Base-by-base conservation (phyloP, 2,888 invertebrate genomes). In the Leptinotarsa juncta region DNA sequence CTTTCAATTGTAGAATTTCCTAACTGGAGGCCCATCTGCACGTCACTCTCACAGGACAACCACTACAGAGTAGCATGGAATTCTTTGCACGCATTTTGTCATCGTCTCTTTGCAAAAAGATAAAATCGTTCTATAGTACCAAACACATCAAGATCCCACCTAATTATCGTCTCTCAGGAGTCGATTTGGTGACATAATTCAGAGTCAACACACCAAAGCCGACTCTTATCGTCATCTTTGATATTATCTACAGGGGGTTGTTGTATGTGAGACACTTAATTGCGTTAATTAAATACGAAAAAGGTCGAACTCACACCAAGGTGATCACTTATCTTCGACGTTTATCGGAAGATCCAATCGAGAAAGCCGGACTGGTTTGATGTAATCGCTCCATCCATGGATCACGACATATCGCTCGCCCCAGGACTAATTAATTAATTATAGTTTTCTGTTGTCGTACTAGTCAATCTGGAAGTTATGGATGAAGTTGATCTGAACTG, bases 201-300 rank as follows among this genome's bases (percentile, higher is more conserved):
- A 85, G 81, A 78, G 77, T 79, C 80, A 71, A 62, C 16, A 62
- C 62, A 62, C 62, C 70, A 77, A 76, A 76, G 78, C 81, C 82
- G 79, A 74, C 77, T 83, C 82, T 84, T 85, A 85, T 85, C 86
- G 84, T 81, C 81, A 84, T 84, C 83, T 82, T 77, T 80, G 85
- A 85, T 85, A 84, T 83, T 84, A 86, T 86, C 85, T 84, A 76
- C 82, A 82, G 85, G 83, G 85, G 85, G 85, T 85, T 81, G 86
- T 86, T 85, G 86, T 86, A 85, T 86, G 86, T 87, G 86, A 84
- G 85, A 84, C 85, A 83, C 85, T 87, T 87, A 87, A 87, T 87
- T 87, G 86, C 86, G 84, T 87, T 87, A 87, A 87, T 87, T 87
- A 87, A 86, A 86, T 85, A 87, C 86, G 84, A 85, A 85, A 85